Conservation (phyloP, 1,140 invertebrate genomes). For the Drosophila lowei region DNA sequence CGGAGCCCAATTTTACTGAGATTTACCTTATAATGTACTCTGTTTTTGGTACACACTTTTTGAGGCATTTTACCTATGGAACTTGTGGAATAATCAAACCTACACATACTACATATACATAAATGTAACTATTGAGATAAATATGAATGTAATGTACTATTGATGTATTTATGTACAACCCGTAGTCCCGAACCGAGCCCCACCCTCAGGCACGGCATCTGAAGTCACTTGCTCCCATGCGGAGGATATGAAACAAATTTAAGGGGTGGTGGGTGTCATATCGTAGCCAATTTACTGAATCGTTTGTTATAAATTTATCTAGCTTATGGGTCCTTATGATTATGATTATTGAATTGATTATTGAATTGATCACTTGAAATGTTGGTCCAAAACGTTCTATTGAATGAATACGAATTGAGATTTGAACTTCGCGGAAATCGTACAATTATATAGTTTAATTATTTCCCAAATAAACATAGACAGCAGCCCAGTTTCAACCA, state of each 20-base stretch:
- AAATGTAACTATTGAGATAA: constrained; percentile 49
- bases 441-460: constrained; percentile 3
- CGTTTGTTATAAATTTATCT: constrained; percentile 24
- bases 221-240: no score
- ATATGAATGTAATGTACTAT: constrained; percentile 28
- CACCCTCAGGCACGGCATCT: constrained; percentile 5
- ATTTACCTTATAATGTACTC: constrained; percentile 68
- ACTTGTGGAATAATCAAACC: constrained; percentile 53
- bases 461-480: constrained; percentile 28
- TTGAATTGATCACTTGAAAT: neutral
- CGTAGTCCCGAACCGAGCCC: constrained; percentile 31
- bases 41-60: constrained; percentile 76
- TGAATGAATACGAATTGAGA: constrained; percentile 30
- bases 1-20: constrained; percentile 67
- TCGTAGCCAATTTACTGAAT: constrained; percentile 44
- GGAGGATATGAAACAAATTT: neutral
- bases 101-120: constrained; percentile 24
- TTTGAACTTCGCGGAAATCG: constrained; percentile 4
- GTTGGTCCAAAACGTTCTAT: constrained; percentile 26
- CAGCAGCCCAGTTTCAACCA: constrained; percentile 37
- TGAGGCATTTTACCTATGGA: constrained; percentile 69
- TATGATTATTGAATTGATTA: neutral
- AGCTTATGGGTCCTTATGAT: neutral
- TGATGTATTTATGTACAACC: constrained; percentile 56
- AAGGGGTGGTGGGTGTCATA: constrained; percentile 30